Percentiles rank a stretch among this genome's conserved stretches.
Conservation (phyloP, 2,888 invertebrate species). For the Caenorhabditis macrosperma region DNA sequence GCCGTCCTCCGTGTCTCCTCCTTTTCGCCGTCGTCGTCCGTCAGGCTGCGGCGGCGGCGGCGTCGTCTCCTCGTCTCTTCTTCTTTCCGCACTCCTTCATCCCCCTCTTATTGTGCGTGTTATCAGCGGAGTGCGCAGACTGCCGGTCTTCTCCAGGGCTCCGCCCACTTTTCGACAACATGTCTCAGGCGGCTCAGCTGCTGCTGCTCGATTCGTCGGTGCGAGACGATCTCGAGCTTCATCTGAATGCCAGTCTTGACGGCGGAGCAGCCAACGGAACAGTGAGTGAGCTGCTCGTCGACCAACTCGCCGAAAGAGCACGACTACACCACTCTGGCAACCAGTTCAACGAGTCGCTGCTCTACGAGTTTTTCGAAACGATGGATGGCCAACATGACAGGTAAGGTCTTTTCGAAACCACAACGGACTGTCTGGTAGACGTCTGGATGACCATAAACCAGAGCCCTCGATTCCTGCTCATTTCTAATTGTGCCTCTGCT, state of each 20-base stretch:
- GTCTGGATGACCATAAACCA: slow-evolving; percentile 11
- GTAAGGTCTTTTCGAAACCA: too few species aligned
- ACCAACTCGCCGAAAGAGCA: slow-evolving; percentile 21
- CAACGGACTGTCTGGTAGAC: too few species aligned
- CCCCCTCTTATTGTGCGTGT: slow-evolving; percentile 7
- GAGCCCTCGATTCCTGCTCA: neutral
- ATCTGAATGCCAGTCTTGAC: slow-evolving; percentile 48
- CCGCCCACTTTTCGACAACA: slow-evolving; percentile 53
- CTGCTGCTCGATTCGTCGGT: slow-evolving; percentile 42
- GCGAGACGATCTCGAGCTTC: slow-evolving; percentile 50
- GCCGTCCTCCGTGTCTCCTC: slow-evolving; percentile 47
- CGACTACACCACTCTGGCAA: slow-evolving; percentile 11
- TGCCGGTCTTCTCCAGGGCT: slow-evolving; percentile 28
- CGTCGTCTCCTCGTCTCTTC: slow-evolving; percentile 1
- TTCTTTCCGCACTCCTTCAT: neutral
- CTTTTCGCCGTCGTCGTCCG: slow-evolving; percentile 11
- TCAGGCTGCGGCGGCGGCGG: slow-evolving; percentile 20
- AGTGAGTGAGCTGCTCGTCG: slow-evolving; percentile 35
- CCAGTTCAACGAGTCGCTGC: slow-evolving; percentile 26
- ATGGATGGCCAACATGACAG: slow-evolving; percentile 43
- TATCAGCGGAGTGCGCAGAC: slow-evolving; percentile 48
- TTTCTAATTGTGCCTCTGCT: slow-evolving; percentile 16
- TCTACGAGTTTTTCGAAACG: slow-evolving; percentile 17
- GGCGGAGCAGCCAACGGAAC: slow-evolving; percentile 30
- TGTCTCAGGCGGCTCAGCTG: slow-evolving; percentile 52